Percentiles rank a stretch among this genome's conserved stretches.
phyloP scores from a whole-genome alignment of 2,113 vertebrate species.

The Vulpes ferrilata region DNA sequence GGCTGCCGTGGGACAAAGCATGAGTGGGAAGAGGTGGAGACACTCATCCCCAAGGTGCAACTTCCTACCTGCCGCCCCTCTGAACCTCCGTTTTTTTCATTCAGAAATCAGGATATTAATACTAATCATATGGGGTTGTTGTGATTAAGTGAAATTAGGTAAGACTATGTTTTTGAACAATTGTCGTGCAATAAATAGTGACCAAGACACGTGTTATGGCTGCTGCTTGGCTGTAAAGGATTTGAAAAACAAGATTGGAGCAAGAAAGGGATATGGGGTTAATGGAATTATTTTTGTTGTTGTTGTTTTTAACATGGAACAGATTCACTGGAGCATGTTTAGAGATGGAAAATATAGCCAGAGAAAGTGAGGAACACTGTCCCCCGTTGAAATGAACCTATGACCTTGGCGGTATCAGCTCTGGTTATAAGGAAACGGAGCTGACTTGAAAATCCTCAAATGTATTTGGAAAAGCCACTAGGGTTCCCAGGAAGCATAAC shows the following conservation, averaged over 20 bases:
- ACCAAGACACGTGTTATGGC: not conserved
- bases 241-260: not conserved
- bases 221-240: not conserved
- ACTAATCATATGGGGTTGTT: not conserved
- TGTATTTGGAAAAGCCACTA: constrained; percentile 39
- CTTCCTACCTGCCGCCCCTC: not conserved
- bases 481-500: constrained; percentile 48
- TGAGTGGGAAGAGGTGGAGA: not conserved
- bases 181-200: not conserved
- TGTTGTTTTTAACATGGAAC: not conserved
- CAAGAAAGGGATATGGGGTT: not conserved
- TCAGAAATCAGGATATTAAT: not conserved
- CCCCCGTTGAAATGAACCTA: constrained; percentile 59
- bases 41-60: not conserved
- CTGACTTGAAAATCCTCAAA: constrained; percentile 30
- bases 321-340: constrained; percentile 19
- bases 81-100: not conserved
- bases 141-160: constrained; percentile 21
- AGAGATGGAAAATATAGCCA: constrained; percentile 40
- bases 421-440: constrained; percentile 17
- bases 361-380: constrained; percentile 39
- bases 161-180: not conserved
- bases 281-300: not conserved
- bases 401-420: constrained; percentile 1
- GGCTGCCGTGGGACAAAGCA: accelerated